phyloP scores from a whole-genome alignment of 2,888 invertebrate species.

The Penaeus monodon region DNA sequence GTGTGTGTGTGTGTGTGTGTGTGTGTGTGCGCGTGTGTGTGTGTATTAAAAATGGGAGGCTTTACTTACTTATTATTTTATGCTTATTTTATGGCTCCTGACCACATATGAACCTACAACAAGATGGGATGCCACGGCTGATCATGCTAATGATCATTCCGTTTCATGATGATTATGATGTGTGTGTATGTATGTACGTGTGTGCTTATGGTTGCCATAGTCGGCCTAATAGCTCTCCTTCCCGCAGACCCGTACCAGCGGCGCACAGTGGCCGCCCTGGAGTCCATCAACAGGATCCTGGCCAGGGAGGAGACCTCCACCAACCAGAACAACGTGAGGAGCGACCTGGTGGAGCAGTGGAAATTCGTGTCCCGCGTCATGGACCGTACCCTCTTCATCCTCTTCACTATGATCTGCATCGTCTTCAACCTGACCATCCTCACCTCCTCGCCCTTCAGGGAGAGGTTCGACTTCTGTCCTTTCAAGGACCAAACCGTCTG shows the following conservation, averaged over 20 bases:
- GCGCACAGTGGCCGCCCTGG: slow-evolving; percentile 48
- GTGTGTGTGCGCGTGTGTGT: no score
- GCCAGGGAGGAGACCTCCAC: background rate
- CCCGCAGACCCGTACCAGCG: slow-evolving; percentile 55
- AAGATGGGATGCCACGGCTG: no score
- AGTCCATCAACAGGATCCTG: slow-evolving; percentile 37
- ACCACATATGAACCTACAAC: no score
- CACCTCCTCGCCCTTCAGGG: slow-evolving; percentile 60
- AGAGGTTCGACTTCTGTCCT: slow-evolving; percentile 55
- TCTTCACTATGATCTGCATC: slow-evolving; percentile 42
- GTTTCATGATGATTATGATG: no score
- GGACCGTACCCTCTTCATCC: slow-evolving; percentile 59
- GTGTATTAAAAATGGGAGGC: no score
- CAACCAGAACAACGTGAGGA: background rate
- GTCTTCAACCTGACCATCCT: slow-evolving; percentile 59
- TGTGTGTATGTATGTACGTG: no score
- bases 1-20: no score
- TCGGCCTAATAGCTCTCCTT: background rate
- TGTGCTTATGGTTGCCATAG: no score
- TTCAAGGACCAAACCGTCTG: slow-evolving; percentile 2
- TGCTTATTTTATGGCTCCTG: no score
- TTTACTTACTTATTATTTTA: no score
- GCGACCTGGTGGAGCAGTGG: slow-evolving; percentile 57
- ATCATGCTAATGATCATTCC: no score
- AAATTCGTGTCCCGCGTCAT: slow-evolving; percentile 59